Evolutionary conservation across 2,888 invertebrate species (phyloP).

Genomic region (Thysanoteuthis rhombus): DNA sequence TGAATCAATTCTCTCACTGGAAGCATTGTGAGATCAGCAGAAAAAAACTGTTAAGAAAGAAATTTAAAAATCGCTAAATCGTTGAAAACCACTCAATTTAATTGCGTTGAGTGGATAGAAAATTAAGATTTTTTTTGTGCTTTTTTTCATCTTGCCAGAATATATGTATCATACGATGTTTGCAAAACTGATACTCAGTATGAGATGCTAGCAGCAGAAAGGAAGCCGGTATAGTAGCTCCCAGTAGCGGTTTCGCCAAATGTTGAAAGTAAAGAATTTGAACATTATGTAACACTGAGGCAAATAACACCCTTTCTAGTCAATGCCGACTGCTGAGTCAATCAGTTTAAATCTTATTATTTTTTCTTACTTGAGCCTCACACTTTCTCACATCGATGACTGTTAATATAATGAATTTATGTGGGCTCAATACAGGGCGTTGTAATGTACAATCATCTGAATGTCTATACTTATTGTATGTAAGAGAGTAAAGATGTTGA

Average conservation of each 20-base stretch:
- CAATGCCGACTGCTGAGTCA: too few relatives aligned
- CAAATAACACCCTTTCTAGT: too few relatives aligned
- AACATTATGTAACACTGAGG: too few relatives aligned
- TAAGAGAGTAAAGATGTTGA: not conserved
- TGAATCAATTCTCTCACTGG: not conserved
- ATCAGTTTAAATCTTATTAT: too few relatives aligned
- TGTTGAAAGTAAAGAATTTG: not conserved
- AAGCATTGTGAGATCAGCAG: not conserved
- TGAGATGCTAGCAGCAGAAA: not conserved
- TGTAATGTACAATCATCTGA: not conserved
- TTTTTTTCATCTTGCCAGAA: not conserved
- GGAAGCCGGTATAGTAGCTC: not conserved
- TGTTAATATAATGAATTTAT: not conserved
- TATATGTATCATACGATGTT: not conserved
- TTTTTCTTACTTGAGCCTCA: too few relatives aligned
- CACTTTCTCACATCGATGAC: not conserved
- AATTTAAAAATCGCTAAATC: not conserved
- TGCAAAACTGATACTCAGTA: not conserved
- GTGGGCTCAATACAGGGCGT: not conserved
- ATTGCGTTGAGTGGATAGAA: not conserved
- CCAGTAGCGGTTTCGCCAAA: not conserved
- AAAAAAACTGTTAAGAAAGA: not conserved
- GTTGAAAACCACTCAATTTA: not conserved
- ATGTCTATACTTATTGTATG: not conserved
- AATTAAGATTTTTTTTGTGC: not conserved